A percentile compares a stretch with the other conserved stretches of the same genome.
phyloP scores from a whole-genome alignment of 2,797 vertebrate genomes.

The Semaprochilodus insignis region DNA sequence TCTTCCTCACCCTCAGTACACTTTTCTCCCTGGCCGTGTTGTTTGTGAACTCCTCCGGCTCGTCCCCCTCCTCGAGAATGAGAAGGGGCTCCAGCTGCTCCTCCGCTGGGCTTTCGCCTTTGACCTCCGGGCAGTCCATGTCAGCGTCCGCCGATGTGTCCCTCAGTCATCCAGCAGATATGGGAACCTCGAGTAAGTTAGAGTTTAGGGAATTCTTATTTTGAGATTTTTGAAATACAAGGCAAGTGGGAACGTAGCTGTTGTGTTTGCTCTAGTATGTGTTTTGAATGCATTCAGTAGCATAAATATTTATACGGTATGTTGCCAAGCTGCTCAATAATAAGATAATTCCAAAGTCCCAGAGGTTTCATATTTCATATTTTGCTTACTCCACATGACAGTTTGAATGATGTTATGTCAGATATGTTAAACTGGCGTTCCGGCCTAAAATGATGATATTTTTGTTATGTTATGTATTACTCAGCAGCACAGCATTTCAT shows the following conservation, averaged over 20 bases:
- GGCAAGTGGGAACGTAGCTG: not conserved
- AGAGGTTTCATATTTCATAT: slow-evolving; percentile 11
- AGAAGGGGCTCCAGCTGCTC: slow-evolving; percentile 68
- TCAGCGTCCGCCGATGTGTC: slow-evolving; percentile 55
- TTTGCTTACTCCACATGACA: not conserved
- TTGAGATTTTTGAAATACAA: slow-evolving; percentile 21
- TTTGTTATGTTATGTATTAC: too few relatives aligned
- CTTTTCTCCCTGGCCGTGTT: slow-evolving; percentile 55
- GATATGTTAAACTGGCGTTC: not conserved
- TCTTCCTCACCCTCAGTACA: slow-evolving; percentile 41
- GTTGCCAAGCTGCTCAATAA: not conserved
- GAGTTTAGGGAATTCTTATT: slow-evolving; percentile 41
- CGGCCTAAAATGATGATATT: too few relatives aligned
- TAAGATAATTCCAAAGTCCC: not conserved
- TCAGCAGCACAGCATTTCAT: too few relatives aligned
- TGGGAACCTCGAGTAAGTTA: slow-evolving; percentile 43
- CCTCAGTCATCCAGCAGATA: slow-evolving; percentile 53
- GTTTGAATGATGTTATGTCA: not conserved
- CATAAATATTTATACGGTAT: slow-evolving; percentile 30
- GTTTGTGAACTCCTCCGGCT: slow-evolving; percentile 34
- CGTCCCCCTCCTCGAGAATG: slow-evolving; percentile 73
- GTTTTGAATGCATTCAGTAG: not conserved
- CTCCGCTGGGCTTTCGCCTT: slow-evolving; percentile 67
- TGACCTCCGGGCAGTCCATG: slow-evolving; percentile 54
- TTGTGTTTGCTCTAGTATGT: not conserved